Evolutionary conservation across 2,888 invertebrate species (phyloP).

Genomic region (Spilosoma lubricipeda): DNA sequence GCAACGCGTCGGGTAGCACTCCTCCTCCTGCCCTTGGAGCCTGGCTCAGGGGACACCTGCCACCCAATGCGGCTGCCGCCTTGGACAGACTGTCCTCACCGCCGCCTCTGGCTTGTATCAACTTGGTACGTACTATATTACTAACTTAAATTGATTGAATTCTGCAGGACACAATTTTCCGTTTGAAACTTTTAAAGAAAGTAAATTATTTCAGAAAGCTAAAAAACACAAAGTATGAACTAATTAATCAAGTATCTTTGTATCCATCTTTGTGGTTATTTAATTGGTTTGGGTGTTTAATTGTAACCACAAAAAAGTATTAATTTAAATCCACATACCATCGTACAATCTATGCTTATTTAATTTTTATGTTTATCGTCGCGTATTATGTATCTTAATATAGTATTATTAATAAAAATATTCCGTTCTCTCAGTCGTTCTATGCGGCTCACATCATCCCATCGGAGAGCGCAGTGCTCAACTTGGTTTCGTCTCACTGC

Average conservation of each 20-base stretch:
- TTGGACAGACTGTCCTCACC: constrained; percentile 70
- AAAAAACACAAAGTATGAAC: no score
- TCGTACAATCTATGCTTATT: not conserved
- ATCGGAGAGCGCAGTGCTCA: constrained; percentile 93
- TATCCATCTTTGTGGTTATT: not conserved
- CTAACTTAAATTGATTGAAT: not conserved
- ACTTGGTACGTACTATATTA: constrained; percentile 29
- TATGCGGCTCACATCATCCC: constrained; percentile 93
- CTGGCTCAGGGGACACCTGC: constrained; percentile 75
- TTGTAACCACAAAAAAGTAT: not conserved
- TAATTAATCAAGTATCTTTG: not conserved
- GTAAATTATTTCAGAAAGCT: not conserved
- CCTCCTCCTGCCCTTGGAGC: constrained; percentile 71
- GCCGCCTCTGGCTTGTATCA: constrained; percentile 68
- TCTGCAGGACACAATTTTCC: not conserved
- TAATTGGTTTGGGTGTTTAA: not conserved
- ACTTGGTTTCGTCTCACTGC: constrained; percentile 87
- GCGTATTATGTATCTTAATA: not conserved
- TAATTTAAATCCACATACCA: no score
- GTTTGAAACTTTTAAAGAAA: not conserved
- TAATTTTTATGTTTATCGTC: not conserved
- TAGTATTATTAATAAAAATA: not conserved
- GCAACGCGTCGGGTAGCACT: constrained; percentile 57
- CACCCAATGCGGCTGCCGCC: constrained; percentile 67
- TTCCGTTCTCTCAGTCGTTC: constrained; percentile 83